phyloP scores from a whole-genome alignment of 2,113 vertebrate species.

The Erythrolamprus reginae region DNA sequence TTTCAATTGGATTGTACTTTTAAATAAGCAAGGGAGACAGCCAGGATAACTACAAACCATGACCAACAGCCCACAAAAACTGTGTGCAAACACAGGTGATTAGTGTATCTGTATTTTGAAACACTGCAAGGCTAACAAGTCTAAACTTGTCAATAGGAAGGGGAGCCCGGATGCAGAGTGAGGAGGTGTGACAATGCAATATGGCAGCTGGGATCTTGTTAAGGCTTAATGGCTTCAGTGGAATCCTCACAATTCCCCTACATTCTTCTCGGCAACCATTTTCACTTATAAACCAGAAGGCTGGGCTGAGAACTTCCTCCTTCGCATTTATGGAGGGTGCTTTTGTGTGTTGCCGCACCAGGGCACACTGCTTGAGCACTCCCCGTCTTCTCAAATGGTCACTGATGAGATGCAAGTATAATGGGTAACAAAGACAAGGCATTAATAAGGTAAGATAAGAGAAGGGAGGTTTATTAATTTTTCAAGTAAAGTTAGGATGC shows the following conservation, averaged over 20 bases:
- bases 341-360: constrained; percentile 53
- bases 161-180: neutral
- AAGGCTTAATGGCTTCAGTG: constrained; percentile 46
- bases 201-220: constrained; percentile 48
- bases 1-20: constrained; percentile 78
- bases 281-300: constrained; percentile 49
- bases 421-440: constrained; percentile 81
- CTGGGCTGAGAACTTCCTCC: constrained; percentile 41
- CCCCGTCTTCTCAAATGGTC: constrained; percentile 69
- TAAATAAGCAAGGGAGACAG: constrained; percentile 77
- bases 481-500: constrained; percentile 79
- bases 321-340: constrained; percentile 44
- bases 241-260: constrained; percentile 44
- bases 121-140: constrained; percentile 55
- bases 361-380: constrained; percentile 63
- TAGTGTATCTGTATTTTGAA: constrained; percentile 69
- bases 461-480: constrained; percentile 82
- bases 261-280: constrained; percentile 45
- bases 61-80: constrained; percentile 73
- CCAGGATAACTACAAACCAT: constrained; percentile 72
- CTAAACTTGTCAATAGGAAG: constrained; percentile 47
- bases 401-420: constrained; percentile 71
- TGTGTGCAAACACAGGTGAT: constrained; percentile 73
- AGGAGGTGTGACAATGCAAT: neutral
- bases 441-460: constrained; percentile 81